Base-by-base conservation (phyloP, 2,797 vertebrate species). In the Gephyroberyx darwinii region DNA sequence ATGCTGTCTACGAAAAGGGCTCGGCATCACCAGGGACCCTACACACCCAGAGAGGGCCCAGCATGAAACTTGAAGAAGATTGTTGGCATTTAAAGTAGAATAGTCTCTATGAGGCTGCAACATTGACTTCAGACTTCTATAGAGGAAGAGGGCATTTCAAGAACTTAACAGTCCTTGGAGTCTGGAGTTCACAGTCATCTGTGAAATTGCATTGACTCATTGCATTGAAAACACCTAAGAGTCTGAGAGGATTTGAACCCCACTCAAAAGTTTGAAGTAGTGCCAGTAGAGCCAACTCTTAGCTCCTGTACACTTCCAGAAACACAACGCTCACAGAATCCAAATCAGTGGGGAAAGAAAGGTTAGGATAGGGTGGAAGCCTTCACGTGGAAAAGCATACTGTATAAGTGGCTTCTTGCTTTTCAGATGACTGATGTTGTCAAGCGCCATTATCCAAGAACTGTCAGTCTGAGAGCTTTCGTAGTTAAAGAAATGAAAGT, bases 131-230 rank as follows among this genome's bases (percentile, higher is more conserved):
- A 26, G 26, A 26, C 26, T 4, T 4, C 26, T 26, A 26, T 26
- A 26, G 26, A 26, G 26, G 26, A 26, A 26, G 30, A 20, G 33
- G 45, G 30, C 47, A 35, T 61, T 50, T 60, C n/a, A 6, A 60
- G 20, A 47, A 54, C 66, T 68, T 75, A 59, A 68, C 51, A 54
- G 78, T 67, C 14, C 50, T 48, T 1, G 30, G 20, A 66, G 45
- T 26, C 33, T 65, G 9, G 55, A 41, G 51, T 70, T 74, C 57
- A 50, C 10, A 20, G 50, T 56, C 50, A 33, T 47, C 65, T 77
- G 55, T 66, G 45, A 74, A 77, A 57, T 54, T 62, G 47, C 39
- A 41, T 52, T 62, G 56, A 73, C 69, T 66, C 16, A 19, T 37
- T n/a, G 47, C n/a, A 41, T 52, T n/a, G 41, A 45, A 72, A 69